Conservation (phyloP, 2,113 vertebrate species). For the Puma concolor region DNA sequence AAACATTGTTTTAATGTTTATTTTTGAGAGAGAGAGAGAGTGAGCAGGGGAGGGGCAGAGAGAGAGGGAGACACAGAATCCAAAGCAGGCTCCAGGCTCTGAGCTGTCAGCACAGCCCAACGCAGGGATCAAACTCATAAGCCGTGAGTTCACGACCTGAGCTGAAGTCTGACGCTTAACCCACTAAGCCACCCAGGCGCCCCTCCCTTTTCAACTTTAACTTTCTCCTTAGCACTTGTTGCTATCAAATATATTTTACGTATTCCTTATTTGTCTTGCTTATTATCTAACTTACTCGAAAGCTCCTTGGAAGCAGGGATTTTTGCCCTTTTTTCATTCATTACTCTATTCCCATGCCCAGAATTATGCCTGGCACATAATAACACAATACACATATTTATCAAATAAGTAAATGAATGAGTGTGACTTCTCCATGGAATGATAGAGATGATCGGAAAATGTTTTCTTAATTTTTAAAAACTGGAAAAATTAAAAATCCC, state of each 20-base stretch:
- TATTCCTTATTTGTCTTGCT: background rate
- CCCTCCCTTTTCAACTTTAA: background rate
- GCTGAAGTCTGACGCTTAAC: too few species aligned
- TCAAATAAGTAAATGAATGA: background rate
- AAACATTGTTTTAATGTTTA: too few species aligned
- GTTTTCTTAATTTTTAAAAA: background rate
- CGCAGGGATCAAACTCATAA: too few species aligned
- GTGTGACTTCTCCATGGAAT: background rate
- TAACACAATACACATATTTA: background rate
- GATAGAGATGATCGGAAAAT: background rate
- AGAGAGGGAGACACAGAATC: too few species aligned
- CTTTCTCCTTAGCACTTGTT: background rate
- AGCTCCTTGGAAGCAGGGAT: background rate
- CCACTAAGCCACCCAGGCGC: too few species aligned
- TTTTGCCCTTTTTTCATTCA: background rate
- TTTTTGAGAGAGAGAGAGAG: too few species aligned
- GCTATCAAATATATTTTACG: background rate
- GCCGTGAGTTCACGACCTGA: too few species aligned
- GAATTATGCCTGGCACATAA: background rate
- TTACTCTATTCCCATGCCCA: background rate
- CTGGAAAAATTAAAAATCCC: background rate
- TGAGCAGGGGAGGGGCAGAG: too few species aligned
- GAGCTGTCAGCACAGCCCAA: too few species aligned
- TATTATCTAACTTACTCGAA: background rate
- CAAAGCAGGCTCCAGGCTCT: too few species aligned